Conservation (phyloP, 2,797 vertebrate genomes). For the Hoplostethus mediterraneus region DNA sequence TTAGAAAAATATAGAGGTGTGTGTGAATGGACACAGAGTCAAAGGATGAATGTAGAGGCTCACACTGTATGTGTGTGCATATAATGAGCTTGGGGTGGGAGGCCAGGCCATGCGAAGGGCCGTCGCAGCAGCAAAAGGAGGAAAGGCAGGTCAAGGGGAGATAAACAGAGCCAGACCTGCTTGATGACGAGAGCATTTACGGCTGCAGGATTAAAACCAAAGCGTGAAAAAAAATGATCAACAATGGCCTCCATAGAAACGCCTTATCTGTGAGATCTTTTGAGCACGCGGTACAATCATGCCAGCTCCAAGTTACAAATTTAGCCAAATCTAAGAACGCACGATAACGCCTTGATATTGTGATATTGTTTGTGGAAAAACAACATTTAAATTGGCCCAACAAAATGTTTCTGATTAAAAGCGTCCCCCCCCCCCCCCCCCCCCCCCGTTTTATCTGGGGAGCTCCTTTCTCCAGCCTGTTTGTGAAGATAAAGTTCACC, state of each 20-base stretch:
- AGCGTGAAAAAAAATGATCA: conserved; percentile 53
- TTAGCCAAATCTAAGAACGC: conserved; percentile 41
- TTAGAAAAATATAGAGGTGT: neutral
- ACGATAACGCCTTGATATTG: conserved; percentile 48
- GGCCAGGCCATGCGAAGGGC: conserved; percentile 47
- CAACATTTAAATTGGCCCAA: conserved; percentile 48
- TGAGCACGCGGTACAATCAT: conserved; percentile 27
- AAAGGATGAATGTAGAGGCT: conserved; percentile 41
- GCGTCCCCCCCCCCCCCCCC: conserved; percentile 59
- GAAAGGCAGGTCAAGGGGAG: conserved; percentile 83
- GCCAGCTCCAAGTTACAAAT: neutral
- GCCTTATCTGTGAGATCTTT: conserved; percentile 32
- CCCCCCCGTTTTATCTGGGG: conserved; percentile 76
- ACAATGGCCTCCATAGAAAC: conserved; percentile 65
- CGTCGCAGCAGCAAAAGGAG: conserved; percentile 66
- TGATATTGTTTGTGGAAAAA: conserved; percentile 42
- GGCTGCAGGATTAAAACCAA: conserved; percentile 78
- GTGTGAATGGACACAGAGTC: conserved; percentile 44
- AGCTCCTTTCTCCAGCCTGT: conserved; percentile 74
- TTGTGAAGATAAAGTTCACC: conserved; percentile 85
- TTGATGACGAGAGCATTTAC: conserved; percentile 72
- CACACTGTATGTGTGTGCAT: conserved; percentile 34
- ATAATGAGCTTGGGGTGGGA: conserved; percentile 35
- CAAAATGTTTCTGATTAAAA: conserved; percentile 73
- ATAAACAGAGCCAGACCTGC: conserved; percentile 85